These are phyloP conservation scores for Vulpes lagopus DNA, from an alignment of 2,113 vertebrate genomes.

Conservation along the genomic window DNA sequence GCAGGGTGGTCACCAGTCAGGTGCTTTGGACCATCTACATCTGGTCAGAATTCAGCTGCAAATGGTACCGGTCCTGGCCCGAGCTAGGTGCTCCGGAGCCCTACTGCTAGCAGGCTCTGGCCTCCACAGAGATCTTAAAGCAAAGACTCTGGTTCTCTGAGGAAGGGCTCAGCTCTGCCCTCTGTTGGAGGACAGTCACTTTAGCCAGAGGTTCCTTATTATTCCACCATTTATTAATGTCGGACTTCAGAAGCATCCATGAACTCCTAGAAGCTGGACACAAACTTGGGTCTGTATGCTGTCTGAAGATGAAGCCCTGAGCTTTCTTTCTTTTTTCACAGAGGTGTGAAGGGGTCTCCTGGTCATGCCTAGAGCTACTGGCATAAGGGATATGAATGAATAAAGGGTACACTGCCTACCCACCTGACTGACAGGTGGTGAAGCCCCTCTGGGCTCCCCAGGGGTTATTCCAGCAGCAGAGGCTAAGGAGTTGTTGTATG, in stretches of 20 bases:
- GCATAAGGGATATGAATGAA: not conserved
- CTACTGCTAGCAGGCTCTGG: not conserved
- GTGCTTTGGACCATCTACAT: not conserved
- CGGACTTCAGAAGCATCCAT: not conserved
- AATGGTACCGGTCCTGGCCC: not conserved
- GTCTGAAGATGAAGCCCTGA: not conserved
- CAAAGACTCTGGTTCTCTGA: not conserved
- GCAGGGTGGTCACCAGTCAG: not conserved
- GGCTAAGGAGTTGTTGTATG: not conserved
- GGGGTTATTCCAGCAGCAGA: not conserved
- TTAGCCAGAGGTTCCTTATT: not conserved
- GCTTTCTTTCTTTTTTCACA: not conserved
- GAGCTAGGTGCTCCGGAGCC: fast-evolving
- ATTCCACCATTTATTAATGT: not conserved
- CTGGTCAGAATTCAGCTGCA: not conserved
- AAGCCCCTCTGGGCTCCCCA: not conserved
- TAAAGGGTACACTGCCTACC: too few relatives aligned
- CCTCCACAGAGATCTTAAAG: not conserved
- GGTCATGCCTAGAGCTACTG: not conserved
- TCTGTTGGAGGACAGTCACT: not conserved
- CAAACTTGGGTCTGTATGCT: not conserved
- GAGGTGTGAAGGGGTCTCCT: not conserved
- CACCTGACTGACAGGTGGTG: not conserved
- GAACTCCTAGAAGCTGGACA: not conserved
- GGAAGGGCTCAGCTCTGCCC: not conserved